Evolutionary conservation across 1,140 invertebrate genomes (phyloP), one percentile per base, ranked within the genome.

Genomic region (Triops cancriformis): DNA sequence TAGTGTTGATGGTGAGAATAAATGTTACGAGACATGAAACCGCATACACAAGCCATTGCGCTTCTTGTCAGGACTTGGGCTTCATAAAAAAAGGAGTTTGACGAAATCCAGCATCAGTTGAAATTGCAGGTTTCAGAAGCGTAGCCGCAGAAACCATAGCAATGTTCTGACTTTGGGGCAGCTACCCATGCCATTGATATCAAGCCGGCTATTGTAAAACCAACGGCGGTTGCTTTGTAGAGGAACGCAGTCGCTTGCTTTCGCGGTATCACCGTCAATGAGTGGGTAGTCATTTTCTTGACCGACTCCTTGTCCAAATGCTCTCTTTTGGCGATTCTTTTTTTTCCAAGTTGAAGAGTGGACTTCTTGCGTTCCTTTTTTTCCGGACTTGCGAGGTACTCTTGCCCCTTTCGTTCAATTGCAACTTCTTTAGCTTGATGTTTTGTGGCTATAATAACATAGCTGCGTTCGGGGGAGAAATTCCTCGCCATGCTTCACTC

Each of bases 401-500:
- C 51, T 23, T 23, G n/a, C n/a, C 23, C 23, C 51, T 23, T 23
- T 64, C 18, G 51, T 64, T 64, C 51, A 7, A 64, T 64, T 23
- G 23, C 45, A 64, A 64, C 10, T 51, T 51, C 51, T 64, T 64
- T 23, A 7, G 51, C 51, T 23, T 64, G 51, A 64, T 14, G 51
- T 23, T 64, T 64, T 64, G 14, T 64, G 51, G 51, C 9, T 64
- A 23, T 64, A 64, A 64, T 64, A 64, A 64, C 51, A 64, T 64
- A 64, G 51, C 51, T n/a, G 51, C 51, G 51, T 64, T 64, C 10
- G 51, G 51, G 18, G 51, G 51, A 37, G n/a, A 64, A 64, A 64
- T 64, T 64, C 51, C 51, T n/a, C 3, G 51, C 51, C 51, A 64
- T 64, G 51, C 51, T 64, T 64, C 51, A 64, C 51, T 64, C 51